phyloP scores from a whole-genome alignment of 2,797 vertebrate genomes.

The Falco biarmicus region DNA sequence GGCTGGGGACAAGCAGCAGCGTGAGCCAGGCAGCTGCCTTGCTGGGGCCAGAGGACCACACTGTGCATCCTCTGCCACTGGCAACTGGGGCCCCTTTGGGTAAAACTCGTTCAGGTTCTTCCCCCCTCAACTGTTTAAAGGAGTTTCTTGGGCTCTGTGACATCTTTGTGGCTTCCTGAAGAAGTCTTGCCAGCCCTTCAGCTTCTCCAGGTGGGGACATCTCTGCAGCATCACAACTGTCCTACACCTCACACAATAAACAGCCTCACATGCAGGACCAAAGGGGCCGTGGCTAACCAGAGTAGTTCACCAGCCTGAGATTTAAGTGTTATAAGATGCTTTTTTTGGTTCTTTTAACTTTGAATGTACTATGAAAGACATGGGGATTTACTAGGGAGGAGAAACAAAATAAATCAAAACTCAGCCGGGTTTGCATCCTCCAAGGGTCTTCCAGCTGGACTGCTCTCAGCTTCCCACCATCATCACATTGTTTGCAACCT shows the following conservation, averaged over 20 bases:
- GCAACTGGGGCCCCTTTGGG: no score
- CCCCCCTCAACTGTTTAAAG: neutral
- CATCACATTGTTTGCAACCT: neutral
- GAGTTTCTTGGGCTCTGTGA: neutral
- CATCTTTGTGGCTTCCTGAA: neutral
- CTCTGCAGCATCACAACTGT: fast-evolving
- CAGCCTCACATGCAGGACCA: neutral
- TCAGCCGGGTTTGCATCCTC: neutral
- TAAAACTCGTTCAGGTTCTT: neutral
- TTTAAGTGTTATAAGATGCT: neutral
- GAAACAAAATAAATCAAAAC: neutral
- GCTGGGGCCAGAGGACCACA: neutral
- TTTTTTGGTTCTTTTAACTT: neutral
- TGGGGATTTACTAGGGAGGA: neutral
- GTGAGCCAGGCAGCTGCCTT: fast-evolving
- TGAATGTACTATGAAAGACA: fast-evolving
- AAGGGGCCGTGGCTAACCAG: no score
- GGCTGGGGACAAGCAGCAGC: neutral
- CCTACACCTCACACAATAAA: neutral
- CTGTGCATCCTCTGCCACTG: neutral
- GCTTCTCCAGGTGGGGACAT: neutral
- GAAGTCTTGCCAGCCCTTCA: neutral
- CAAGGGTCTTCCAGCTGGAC: neutral
- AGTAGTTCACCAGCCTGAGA: neutral
- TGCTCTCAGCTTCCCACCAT: neutral